Conservation (phyloP, 1,140 invertebrate species). For the Aleiodes sp. region DNA sequence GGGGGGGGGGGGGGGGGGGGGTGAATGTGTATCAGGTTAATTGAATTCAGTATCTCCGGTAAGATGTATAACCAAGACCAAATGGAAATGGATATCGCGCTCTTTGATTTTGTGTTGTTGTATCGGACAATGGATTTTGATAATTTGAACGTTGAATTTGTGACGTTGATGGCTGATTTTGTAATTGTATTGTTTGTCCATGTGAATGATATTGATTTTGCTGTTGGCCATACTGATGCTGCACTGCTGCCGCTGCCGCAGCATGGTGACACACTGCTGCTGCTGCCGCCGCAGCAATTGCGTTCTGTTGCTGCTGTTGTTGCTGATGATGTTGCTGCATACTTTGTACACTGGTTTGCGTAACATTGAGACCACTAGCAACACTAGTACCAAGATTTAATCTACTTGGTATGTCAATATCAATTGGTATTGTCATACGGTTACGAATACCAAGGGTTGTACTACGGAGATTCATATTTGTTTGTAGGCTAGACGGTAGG, state of each 20-base stretch:
- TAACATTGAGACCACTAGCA: slow-evolving; percentile 7
- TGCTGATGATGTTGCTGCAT: slow-evolving; percentile 26
- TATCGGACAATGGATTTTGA: slow-evolving; percentile 50
- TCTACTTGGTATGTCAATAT: slow-evolving; percentile 28
- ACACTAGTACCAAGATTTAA: slow-evolving; percentile 22
- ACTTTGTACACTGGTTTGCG: slow-evolving; percentile 24
- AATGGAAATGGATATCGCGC: slow-evolving; percentile 60
- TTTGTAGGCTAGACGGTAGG: slow-evolving; percentile 57
- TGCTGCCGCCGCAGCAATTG: neutral
- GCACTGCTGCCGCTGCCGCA: neutral
- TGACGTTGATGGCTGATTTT: slow-evolving; percentile 49
- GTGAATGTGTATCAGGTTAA: no score
- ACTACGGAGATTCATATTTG: slow-evolving; percentile 53
- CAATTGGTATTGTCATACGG: slow-evolving; percentile 32
- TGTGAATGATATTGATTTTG: slow-evolving; percentile 8
- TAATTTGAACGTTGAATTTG: slow-evolving; percentile 51
- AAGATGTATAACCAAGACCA: slow-evolving; percentile 56
- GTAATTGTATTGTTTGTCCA: slow-evolving; percentile 45
- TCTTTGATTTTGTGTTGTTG: slow-evolving; percentile 48
- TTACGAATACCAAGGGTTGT: slow-evolving; percentile 24
- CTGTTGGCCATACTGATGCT: slow-evolving; percentile 13
- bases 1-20: neutral
- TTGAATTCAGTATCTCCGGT: slow-evolving; percentile 53
- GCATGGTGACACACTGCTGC: slow-evolving; percentile 15
- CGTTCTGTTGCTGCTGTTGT: slow-evolving; percentile 12